Evolutionary conservation across 2,797 vertebrate species (phyloP).

Genomic region (Graptemys geographica): DNA sequence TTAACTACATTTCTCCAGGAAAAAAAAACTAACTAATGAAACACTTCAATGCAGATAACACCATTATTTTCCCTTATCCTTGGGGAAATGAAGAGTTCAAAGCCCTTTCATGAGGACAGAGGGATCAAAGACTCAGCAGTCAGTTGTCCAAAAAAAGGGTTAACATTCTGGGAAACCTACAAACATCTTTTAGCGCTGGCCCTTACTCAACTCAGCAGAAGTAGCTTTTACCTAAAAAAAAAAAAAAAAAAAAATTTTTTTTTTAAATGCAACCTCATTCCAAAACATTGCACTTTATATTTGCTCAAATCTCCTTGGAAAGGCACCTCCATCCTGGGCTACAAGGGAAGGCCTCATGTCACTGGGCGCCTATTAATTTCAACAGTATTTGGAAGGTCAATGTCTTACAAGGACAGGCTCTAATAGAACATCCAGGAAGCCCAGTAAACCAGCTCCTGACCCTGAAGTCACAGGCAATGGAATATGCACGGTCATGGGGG

Average conservation of each 20-base stretch:
- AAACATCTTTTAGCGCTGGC: not conserved
- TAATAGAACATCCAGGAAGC: not conserved
- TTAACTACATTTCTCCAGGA: not conserved
- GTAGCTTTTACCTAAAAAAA: not conserved
- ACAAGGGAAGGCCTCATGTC: not conserved
- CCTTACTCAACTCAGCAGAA: not conserved
- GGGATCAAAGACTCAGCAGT: fast-evolving
- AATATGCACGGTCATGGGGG: not conserved
- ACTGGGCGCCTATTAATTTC: not conserved
- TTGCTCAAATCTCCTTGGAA: not conserved
- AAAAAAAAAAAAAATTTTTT: too few relatives aligned
- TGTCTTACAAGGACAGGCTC: not conserved
- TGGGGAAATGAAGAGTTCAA: not conserved
- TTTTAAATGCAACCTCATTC: not conserved
- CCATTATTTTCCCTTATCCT: not conserved
- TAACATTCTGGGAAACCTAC: not conserved
- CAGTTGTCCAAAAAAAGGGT: not conserved
- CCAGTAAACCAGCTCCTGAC: not conserved
- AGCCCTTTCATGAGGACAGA: not conserved
- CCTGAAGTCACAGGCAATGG: not conserved
- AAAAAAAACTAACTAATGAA: not conserved
- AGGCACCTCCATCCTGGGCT: not conserved
- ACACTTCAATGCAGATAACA: not conserved
- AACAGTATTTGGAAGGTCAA: not conserved
- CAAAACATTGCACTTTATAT: not conserved